Base-by-base conservation (phyloP, 1,140 invertebrate species). In the Drosophila grimshawi region DNA sequence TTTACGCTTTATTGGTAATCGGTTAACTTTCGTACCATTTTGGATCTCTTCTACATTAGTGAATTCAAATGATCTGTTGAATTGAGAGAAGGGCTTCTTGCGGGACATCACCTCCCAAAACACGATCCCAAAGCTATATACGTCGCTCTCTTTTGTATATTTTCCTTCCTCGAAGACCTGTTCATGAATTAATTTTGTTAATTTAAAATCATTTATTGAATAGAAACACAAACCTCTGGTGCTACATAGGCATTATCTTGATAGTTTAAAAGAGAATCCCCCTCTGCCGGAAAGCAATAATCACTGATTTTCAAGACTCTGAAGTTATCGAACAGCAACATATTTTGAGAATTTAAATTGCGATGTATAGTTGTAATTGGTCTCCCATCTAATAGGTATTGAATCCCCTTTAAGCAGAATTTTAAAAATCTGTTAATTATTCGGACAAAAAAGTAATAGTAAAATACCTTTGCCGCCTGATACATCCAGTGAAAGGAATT, bases 401-500 rank as follows among this genome's bases (percentile, higher is more conserved):
- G 0, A 0, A 43, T 43, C 3, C 39, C 10, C 39, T 43, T 19
- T 19, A 19, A 19, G 19, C 19, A n/a, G 2, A 43, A 43, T n/a
- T n/a, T 33, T 3, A 43, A 19, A 43, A 43, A 19, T 19, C 19
- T 19, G 19, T 19, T 43, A 43, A 43, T 43, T 3, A 4, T n/a
- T 4, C 10, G 0, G 10, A 41, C 19, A 27, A 11, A 5, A 2
- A 27, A 46, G n/a, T 5, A 46, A 27, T 46, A 27, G 11, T 19
- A n/a, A 2, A 41, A 10, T 41, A 41, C 39, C 39, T 10, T 3
- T 7, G 39, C 39, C 1, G 39, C 39, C 39, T 41, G 39, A 6
- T 10, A 41, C 39, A 41, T 41, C 48, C 48, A 49, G 48, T 32
- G 29, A 10, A 49, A 4, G 29, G 61, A 71, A 35, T 7, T 11